phyloP scores from a whole-genome alignment of 1,140 invertebrate species.

The Drepana arcuata region DNA sequence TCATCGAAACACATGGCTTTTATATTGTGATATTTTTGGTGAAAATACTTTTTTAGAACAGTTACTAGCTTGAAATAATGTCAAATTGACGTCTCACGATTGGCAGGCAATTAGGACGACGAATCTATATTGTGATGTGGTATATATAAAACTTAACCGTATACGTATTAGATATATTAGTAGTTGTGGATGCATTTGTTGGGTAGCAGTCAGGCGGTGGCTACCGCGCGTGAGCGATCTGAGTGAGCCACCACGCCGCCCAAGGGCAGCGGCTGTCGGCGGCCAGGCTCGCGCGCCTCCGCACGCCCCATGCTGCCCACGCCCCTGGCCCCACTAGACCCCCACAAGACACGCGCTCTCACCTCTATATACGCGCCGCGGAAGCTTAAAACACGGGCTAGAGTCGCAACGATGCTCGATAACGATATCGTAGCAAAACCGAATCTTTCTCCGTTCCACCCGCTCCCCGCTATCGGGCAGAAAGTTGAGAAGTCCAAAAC shows the following conservation, averaged over 20 bases:
- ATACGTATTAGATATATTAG: too few species aligned
- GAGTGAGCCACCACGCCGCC: conserved; percentile 25
- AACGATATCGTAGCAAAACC: conserved; percentile 50
- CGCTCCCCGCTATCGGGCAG: conserved; percentile 62
- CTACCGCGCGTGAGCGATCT: conserved; percentile 32
- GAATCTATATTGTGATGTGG: too few species aligned
- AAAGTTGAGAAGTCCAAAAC: conserved; percentile 35
- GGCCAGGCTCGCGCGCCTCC: conserved; percentile 26
- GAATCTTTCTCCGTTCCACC: conserved; percentile 55
- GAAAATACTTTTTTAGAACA: too few species aligned
- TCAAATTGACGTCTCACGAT: too few species aligned
- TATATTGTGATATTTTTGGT: too few species aligned
- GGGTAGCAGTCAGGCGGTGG: conserved; percentile 21
- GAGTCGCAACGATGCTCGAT: conserved; percentile 60
- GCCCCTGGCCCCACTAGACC: conserved; percentile 47
- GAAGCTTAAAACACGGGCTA: conserved; percentile 37
- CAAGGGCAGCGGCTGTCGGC: conserved; percentile 47
- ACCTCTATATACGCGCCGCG: conserved; percentile 63
- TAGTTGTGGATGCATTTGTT: too few species aligned
- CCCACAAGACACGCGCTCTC: conserved; percentile 54
- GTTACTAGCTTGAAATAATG: too few species aligned
- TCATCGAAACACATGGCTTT: too few species aligned
- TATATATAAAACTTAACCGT: too few species aligned
- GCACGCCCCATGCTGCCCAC: conserved; percentile 49
- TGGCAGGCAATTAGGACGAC: too few species aligned